Percentiles rank a stretch among this genome's conserved stretches.
Evolutionary conservation across 2,113 vertebrate species (phyloP).

Genomic region (Nestor notabilis): DNA sequence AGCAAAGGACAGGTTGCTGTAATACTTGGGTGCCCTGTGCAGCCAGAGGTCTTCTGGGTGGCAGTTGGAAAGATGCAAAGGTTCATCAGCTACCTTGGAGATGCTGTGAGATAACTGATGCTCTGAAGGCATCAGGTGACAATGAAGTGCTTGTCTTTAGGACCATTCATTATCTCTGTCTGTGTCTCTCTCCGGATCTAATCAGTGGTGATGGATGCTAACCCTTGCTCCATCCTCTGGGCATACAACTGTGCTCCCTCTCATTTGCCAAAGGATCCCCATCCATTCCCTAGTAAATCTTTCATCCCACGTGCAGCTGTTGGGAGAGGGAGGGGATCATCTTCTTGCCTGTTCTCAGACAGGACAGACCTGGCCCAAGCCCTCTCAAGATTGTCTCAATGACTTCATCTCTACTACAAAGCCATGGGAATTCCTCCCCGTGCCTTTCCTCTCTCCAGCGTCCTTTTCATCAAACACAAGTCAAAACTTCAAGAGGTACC

Average conservation of each 20-base stretch:
- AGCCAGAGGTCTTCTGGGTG: neutral
- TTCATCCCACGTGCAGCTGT: neutral
- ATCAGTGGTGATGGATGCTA: constrained; percentile 65
- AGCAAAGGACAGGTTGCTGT: neutral
- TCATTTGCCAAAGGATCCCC: constrained; percentile 28
- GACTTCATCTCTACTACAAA: neutral
- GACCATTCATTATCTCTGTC: constrained; percentile 50
- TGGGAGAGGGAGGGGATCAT: neutral
- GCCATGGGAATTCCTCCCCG: neutral
- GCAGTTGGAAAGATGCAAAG: neutral
- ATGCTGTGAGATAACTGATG: constrained; percentile 32
- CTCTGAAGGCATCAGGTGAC: neutral
- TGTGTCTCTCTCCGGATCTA: neutral
- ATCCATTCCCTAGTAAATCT: neutral
- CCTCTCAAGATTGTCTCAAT: neutral
- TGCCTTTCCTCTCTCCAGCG: neutral
- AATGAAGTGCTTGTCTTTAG: neutral
- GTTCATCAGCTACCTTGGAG: constrained; percentile 1
- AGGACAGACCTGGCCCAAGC: neutral
- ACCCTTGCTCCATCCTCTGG: neutral
- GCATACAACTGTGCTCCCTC: constrained; percentile 24
- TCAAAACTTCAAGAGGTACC: neutral
- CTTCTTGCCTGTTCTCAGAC: neutral
- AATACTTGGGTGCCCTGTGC: neutral
- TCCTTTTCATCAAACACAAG: neutral